Evolutionary conservation across 2,113 vertebrate genomes (phyloP).

Genomic region (Athene noctua): DNA sequence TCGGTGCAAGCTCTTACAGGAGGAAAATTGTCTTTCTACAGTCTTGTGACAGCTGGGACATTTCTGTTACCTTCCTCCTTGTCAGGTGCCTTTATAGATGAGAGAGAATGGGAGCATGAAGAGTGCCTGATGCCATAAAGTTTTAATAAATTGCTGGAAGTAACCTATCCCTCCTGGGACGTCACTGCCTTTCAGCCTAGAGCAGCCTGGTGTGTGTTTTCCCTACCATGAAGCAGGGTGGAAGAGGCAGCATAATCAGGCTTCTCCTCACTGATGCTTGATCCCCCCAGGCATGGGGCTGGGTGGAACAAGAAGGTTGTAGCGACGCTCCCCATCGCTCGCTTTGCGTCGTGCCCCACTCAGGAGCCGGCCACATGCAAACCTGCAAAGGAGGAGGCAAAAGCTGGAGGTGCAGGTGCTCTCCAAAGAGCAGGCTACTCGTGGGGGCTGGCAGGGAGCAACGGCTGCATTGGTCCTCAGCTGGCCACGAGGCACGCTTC

Average conservation of each 20-base stretch:
- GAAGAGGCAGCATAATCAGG: not conserved
- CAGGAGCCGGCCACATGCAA: not conserved
- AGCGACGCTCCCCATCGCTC: not conserved
- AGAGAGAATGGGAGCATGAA: not conserved
- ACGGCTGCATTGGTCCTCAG: not conserved
- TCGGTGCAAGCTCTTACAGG: not conserved
- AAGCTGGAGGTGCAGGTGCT: not conserved
- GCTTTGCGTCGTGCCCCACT: rapidly evolving
- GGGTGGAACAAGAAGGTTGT: not conserved
- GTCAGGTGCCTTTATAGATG: not conserved
- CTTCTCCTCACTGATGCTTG: not conserved
- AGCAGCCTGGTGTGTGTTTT: not conserved
- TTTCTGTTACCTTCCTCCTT: not conserved
- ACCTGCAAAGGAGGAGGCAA: not conserved
- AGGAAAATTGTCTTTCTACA: not conserved
- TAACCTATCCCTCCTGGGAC: not conserved
- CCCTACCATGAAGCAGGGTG: not conserved
- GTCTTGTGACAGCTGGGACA: not conserved
- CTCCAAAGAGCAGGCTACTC: not conserved
- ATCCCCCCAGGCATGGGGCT: not conserved
- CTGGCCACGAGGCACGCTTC: rapidly evolving
- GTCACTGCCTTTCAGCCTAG: not conserved
- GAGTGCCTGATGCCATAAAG: not conserved
- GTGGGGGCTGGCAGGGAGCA: not conserved
- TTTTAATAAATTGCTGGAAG: not conserved